Conservation (phyloP, 2,797 vertebrate species). For the Microhierax caerulescens region DNA sequence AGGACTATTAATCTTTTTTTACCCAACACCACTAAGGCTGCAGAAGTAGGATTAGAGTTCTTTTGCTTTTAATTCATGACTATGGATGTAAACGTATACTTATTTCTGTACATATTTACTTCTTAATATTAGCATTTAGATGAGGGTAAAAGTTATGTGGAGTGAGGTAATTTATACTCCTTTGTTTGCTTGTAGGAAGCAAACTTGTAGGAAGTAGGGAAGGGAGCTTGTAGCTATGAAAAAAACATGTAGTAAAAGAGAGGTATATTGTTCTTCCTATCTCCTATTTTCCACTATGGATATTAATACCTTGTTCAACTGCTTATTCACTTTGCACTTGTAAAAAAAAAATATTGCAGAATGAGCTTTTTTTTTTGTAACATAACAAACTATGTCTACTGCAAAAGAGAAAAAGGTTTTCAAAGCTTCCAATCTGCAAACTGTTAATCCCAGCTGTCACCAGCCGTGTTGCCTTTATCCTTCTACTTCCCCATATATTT, state of each 20-base stretch:
- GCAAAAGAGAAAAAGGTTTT: neutral
- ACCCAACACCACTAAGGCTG: neutral
- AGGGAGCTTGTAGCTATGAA: neutral
- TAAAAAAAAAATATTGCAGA: neutral
- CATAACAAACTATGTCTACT: neutral
- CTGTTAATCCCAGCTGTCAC: neutral
- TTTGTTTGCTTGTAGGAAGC: neutral
- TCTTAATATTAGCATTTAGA: neutral
- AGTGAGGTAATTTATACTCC: neutral
- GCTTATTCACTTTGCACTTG: neutral
- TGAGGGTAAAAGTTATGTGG: neutral
- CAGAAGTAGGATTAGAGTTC: neutral
- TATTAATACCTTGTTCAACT: neutral
- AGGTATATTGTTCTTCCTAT: neutral
- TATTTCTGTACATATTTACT: neutral
- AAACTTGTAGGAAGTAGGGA: no score
- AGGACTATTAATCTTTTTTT: neutral
- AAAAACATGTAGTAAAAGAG: neutral
- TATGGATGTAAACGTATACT: neutral
- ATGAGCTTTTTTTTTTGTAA: neutral
- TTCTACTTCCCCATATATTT: neutral
- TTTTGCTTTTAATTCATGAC: neutral
- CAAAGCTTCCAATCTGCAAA: neutral
- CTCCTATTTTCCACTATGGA: neutral
- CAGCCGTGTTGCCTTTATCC: neutral